Evolutionary conservation across 2,113 vertebrate genomes (phyloP).

Genomic region (Montifringilla adamsi): DNA sequence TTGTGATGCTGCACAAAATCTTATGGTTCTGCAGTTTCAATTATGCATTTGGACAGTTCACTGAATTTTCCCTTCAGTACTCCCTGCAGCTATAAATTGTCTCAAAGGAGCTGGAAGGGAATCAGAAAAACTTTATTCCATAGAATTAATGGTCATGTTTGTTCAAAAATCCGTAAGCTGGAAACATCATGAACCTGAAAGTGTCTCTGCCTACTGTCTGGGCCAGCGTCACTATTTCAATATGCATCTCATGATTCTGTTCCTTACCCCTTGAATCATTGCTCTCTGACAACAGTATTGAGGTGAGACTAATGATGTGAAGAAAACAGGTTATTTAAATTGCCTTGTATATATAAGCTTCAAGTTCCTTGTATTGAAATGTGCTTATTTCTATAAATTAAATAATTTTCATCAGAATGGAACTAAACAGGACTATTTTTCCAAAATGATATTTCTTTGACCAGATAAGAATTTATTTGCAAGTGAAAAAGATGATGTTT

Average conservation of each 20-base stretch:
- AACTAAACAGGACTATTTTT: not conserved
- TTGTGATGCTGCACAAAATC: not conserved
- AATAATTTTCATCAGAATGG: not conserved
- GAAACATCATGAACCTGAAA: not conserved
- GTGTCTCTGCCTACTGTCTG: not conserved
- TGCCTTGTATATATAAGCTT: not conserved
- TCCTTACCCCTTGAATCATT: not conserved
- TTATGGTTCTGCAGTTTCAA: not conserved
- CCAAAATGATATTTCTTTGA: not conserved
- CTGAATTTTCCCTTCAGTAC: constrained; percentile 8
- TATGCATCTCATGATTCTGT: not conserved
- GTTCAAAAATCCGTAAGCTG: not conserved
- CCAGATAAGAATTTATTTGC: not conserved
- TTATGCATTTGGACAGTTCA: constrained; percentile 21
- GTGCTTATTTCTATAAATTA: not conserved
- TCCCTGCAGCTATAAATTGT: constrained; percentile 1
- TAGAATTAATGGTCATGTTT: not conserved
- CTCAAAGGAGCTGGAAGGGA: constrained; percentile 25
- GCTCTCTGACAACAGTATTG: not conserved
- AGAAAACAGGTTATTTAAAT: not conserved
- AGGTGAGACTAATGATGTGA: not conserved
- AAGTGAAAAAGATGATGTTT: not conserved
- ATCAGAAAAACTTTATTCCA: not conserved
- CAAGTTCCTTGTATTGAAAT: not conserved
- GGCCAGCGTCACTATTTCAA: not conserved